phyloP scores from a whole-genome alignment of 1,140 invertebrate species.

The Drosophila nikananu region DNA sequence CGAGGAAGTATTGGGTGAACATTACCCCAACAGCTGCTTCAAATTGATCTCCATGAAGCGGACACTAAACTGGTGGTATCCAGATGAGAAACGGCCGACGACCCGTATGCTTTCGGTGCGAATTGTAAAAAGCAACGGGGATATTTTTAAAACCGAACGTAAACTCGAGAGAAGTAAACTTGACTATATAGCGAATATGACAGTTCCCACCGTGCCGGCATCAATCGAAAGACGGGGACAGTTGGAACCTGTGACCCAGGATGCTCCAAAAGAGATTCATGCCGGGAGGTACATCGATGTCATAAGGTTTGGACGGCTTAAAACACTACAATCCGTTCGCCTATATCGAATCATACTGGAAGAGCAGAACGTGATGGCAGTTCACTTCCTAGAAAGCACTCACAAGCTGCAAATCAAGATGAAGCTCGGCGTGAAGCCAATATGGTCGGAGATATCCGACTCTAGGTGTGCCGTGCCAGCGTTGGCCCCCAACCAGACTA shows the following conservation, averaged over 20 bases:
- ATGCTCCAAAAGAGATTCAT: not conserved
- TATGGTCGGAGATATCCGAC: constrained; percentile 3
- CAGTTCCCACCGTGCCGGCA: not conserved
- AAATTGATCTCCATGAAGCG: constrained; percentile 29
- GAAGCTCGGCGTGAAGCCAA: not conserved
- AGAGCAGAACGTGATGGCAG: constrained; percentile 29
- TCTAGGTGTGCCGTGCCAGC: constrained; percentile 26
- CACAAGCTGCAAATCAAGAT: constrained; percentile 42
- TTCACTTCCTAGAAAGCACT: constrained; percentile 19
- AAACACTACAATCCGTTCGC: not conserved
- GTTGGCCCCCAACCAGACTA: not conserved
- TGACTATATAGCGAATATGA: not conserved
- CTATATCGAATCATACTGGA: constrained; percentile 40
- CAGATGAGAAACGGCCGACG: constrained; percentile 44
- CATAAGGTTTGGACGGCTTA: not conserved
- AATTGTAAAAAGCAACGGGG: not conserved
- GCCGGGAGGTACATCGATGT: not conserved
- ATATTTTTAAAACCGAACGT: constrained; percentile 3
- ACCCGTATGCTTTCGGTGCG: constrained; percentile 38
- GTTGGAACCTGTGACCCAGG: not conserved
- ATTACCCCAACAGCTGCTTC: constrained; percentile 13
- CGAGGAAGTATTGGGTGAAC: not conserved
- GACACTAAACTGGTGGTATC: constrained; percentile 60
- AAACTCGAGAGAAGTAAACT: not conserved
- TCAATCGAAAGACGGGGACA: not conserved